phyloP scores from a whole-genome alignment of 2,113 vertebrate species.

The Apteryx owenii region DNA sequence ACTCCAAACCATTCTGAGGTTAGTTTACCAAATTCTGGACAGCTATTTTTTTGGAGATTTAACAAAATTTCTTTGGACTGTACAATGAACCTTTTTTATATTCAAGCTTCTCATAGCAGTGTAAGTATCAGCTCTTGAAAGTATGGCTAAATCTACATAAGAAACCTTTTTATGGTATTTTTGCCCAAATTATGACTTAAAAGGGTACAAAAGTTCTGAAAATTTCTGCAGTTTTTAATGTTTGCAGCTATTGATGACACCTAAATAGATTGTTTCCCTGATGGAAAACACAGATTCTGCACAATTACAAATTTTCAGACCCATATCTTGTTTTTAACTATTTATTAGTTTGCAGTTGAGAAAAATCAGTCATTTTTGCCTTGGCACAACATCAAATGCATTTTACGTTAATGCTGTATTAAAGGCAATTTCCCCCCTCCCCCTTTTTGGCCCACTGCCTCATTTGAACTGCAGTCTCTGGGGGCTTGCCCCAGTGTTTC shows the following conservation, averaged over 20 bases:
- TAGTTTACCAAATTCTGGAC: neutral
- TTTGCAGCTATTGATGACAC: neutral
- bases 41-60: neutral
- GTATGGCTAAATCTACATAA: neutral
- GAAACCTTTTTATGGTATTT: neutral
- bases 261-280: neutral
- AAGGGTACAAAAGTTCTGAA: neutral
- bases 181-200: neutral
- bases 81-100: neutral
- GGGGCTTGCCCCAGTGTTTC: neutral
- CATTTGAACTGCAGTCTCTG: neutral
- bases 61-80: neutral
- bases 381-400: neutral
- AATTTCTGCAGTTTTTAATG: neutral
- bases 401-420: neutral
- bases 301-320: neutral
- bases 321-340: neutral
- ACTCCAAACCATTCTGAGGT: accelerated
- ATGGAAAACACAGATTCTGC: neutral
- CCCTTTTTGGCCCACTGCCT: neutral
- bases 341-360: neutral
- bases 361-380: neutral
- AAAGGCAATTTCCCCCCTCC: neutral
- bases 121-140: neutral
- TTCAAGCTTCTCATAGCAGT: neutral